A percentile compares a stretch with the other conserved stretches of the same genome.
Conservation (phyloP, 2,888 invertebrate genomes). For the Cantharis rufa region DNA sequence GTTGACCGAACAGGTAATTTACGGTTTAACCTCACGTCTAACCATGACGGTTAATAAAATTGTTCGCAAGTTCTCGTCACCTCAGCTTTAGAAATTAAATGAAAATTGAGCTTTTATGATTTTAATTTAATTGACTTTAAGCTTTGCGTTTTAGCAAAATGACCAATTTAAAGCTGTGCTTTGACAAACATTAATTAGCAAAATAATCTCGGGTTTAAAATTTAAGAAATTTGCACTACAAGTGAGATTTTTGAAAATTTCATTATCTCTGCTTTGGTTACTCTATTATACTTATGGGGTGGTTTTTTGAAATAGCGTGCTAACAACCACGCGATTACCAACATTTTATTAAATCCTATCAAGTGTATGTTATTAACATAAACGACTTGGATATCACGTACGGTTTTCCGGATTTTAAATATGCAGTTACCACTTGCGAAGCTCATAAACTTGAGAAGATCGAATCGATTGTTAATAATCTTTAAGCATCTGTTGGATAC, state of each 20-base stretch:
- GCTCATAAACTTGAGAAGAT: slow-evolving; percentile 23
- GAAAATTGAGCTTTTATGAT: background rate
- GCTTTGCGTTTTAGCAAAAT: background rate
- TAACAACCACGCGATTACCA: background rate
- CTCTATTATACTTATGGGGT: background rate
- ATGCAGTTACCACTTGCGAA: slow-evolving; percentile 8
- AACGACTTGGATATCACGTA: slow-evolving; percentile 3
- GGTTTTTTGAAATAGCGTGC: background rate
- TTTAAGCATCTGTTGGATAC: slow-evolving; percentile 19
- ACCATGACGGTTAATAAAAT: background rate
- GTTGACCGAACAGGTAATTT: background rate
- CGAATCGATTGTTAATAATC: slow-evolving; percentile 30
- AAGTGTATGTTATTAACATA: background rate
- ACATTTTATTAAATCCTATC: background rate
- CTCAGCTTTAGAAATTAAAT: background rate
- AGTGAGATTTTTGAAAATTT: background rate
- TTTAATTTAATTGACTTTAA: background rate
- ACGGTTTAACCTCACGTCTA: background rate
- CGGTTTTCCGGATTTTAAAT: slow-evolving; percentile 2
- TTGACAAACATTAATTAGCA: background rate
- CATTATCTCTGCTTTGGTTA: background rate
- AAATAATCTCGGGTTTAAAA: background rate
- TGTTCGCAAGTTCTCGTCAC: background rate
- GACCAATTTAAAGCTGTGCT: background rate
- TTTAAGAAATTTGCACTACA: background rate